Base-by-base conservation (phyloP, 1,140 invertebrate genomes). In the Belonocnema kinseyi region DNA sequence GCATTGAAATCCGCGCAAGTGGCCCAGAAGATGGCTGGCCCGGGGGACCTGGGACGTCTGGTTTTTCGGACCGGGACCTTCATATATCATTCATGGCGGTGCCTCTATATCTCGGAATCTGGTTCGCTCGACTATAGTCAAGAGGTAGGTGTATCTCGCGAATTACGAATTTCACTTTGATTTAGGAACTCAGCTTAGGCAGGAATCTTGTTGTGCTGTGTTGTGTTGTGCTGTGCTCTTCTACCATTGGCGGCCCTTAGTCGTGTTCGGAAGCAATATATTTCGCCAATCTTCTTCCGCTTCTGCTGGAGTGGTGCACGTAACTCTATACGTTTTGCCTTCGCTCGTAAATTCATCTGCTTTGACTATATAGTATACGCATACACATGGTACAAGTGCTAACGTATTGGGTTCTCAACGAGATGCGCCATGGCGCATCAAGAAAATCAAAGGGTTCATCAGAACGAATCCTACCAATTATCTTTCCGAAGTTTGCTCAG, bases 231-330 rank as follows among this genome's bases (percentile, higher is more conserved):
- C 4, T 33, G 26, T 46, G 10, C 40, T 46, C 8, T 8, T 54
- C 53, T 17, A 19, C 4, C n/a, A 54, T 54, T 54, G n/a, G 10
- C 53, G 17, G 17, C 53, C 51, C 71, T 79, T 85, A 46, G 0
- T 83, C 82, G 82, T 84, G 82, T 70, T 82, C 76, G 77, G 75
- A 83, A 84, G 80, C 85, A 85, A 80, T 85, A 82, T 77, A 82
- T 83, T 80, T 82, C 61, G 52, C 50, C 73, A 78, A 79, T 54
- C 51, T 80, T 84, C 81, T 85, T 84, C 80, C 80, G 83, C 75
- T 75, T 40, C 51, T 80, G 83, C 80, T 84, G 83, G 78, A 77
- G 78, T 80, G 73, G 83, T 81, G 72, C 76, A 77, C 76, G 77
- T 79, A 81, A 70, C 73, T 80, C 53, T 80, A 74, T 73, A 78